Evolutionary conservation across 2,888 invertebrate genomes (phyloP).

Genomic region (Callimorpha dominula): DNA sequence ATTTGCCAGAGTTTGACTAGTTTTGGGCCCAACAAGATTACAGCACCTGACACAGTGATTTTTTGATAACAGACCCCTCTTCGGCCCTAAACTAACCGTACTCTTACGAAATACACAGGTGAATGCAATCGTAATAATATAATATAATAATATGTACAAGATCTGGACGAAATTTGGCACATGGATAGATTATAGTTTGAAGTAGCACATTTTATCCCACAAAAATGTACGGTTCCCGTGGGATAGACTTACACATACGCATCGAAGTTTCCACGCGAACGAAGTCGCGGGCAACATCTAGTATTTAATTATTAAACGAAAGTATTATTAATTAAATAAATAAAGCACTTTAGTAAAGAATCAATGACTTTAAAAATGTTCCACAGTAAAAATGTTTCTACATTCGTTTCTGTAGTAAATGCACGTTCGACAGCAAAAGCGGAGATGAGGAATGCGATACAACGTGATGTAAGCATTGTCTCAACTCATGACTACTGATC

Average conservation of each 20-base stretch:
- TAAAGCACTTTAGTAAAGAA: not conserved
- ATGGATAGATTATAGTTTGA: too few species aligned
- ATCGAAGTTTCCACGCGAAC: too few species aligned
- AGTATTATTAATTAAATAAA: not conserved
- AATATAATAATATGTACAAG: too few species aligned
- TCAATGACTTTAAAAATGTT: conserved; percentile 15
- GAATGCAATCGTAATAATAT: too few species aligned
- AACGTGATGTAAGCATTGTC: conserved; percentile 67
- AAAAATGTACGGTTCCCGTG: too few species aligned
- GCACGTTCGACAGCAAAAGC: conserved; percentile 57
- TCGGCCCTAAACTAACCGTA: not conserved
- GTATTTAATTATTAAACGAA: too few species aligned
- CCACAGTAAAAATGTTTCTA: conserved; percentile 27
- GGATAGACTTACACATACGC: too few species aligned
- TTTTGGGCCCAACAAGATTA: not conserved
- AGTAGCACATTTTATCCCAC: too few species aligned
- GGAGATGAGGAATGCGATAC: conserved; percentile 71
- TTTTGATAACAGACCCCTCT: not conserved
- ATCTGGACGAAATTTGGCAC: too few species aligned
- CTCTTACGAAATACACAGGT: not conserved
- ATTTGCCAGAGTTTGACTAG: not conserved
- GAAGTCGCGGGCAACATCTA: too few species aligned
- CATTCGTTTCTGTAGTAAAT: conserved; percentile 50
- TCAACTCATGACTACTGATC: conserved; percentile 62
- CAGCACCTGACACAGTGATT: not conserved